These are phyloP conservation scores for Antitype chi DNA, from an alignment of 2,888 invertebrate genomes.

Conservation along the genomic window DNA sequence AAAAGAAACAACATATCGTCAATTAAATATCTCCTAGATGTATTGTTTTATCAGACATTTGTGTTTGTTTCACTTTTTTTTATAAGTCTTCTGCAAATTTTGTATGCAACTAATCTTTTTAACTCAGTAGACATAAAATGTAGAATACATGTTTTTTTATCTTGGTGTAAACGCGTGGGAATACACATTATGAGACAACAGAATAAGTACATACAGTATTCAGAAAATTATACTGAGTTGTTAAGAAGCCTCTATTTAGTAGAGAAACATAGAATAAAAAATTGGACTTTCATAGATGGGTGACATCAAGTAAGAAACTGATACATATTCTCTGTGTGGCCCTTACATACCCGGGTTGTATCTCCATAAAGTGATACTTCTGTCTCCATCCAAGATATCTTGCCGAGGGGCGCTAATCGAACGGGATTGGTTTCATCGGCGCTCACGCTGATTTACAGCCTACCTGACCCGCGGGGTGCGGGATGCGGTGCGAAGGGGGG, in stretches of 20 bases:
- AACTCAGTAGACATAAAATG: not conserved
- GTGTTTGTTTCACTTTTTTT: not conserved
- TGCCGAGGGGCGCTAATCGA: slow-evolving; percentile 71
- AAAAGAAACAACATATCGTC: not conserved
- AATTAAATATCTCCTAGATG: too few relatives aligned
- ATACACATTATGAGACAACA: not conserved
- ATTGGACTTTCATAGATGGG: not conserved
- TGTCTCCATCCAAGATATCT: not conserved
- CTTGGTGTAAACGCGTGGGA: not conserved
- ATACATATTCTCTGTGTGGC: not conserved
- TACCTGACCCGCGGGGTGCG: slow-evolving; percentile 52
- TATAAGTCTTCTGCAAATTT: not conserved
- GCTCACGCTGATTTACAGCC: slow-evolving; percentile 73
- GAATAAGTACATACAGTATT: not conserved
- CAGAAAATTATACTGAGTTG: not conserved
- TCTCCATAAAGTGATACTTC: slow-evolving; percentile 9
- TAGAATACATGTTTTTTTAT: not conserved
- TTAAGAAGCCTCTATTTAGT: not conserved
- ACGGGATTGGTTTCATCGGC: slow-evolving; percentile 73
- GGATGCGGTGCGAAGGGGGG: not conserved
- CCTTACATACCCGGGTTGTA: too few relatives aligned
- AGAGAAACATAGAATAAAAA: not conserved
- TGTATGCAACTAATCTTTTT: not conserved
- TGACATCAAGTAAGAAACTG: not conserved
- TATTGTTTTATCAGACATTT: not conserved